A percentile compares a stretch with the other conserved stretches of the same genome.
These are phyloP conservation scores for Calyptommatus sinebrachiatus DNA, from an alignment of 2,113 vertebrate species.

Conservation along the genomic window DNA sequence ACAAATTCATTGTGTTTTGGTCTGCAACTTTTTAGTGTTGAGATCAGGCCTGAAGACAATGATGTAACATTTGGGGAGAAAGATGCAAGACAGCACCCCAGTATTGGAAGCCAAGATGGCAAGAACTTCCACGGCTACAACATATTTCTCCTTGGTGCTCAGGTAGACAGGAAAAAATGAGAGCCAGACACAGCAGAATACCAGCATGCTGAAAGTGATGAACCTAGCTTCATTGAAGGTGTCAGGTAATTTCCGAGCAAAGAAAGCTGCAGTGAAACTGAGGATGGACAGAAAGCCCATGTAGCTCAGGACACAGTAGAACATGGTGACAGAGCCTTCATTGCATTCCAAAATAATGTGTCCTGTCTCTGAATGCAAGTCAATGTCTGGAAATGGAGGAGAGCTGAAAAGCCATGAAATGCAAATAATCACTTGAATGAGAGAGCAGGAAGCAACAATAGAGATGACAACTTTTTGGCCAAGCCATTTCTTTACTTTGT, in stretches of 20 bases:
- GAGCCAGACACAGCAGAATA: constrained; percentile 19
- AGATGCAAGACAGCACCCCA: background rate
- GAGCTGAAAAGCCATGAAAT: background rate
- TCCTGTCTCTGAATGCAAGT: background rate
- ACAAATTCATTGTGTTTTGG: background rate
- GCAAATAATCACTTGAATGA: background rate
- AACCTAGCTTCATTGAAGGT: constrained; percentile 19
- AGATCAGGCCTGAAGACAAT: background rate
- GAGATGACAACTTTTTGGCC: background rate
- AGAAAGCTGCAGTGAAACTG: constrained; percentile 8
- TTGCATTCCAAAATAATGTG: background rate
- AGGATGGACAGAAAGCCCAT: constrained; percentile 3
- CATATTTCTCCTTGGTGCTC: background rate
- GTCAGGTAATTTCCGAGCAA: constrained; percentile 4
- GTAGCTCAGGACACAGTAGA: constrained; percentile 2
- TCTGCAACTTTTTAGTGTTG: background rate
- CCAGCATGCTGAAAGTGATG: constrained; percentile 18
- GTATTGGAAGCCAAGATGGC: constrained; percentile 2
- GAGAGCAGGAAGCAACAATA: background rate
- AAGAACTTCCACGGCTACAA: constrained; percentile 7
- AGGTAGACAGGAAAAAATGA: constrained; percentile 10
- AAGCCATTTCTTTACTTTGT: background rate
- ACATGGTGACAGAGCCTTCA: background rate
- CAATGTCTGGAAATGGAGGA: background rate
- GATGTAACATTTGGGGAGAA: too few relatives aligned